These are phyloP conservation scores for Agrypnia vestita DNA, from an alignment of 1,140 invertebrate genomes.

Conservation along the genomic window DNA sequence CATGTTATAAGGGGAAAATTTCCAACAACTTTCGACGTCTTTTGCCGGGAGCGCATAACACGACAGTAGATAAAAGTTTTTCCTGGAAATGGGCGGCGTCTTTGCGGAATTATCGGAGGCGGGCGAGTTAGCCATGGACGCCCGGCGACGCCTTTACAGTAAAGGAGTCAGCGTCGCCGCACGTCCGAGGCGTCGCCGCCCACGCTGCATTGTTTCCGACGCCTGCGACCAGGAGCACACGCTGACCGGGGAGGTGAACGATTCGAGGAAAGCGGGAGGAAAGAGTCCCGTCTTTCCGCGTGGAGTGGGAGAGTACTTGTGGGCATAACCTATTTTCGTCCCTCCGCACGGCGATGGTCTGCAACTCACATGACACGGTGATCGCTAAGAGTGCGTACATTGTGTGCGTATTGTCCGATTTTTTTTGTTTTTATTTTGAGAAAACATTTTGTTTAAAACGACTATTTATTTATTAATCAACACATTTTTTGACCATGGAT, in stretches of 20 bases:
- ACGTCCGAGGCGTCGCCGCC: slow-evolving; percentile 46
- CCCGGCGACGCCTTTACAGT: slow-evolving; percentile 29
- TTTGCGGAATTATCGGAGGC: neutral
- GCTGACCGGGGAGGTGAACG: neutral
- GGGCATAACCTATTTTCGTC: slow-evolving; percentile 48
- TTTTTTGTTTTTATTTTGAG: too few species aligned
- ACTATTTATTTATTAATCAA: too few species aligned
- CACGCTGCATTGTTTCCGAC: slow-evolving; percentile 55
- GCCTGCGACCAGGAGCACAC: slow-evolving; percentile 53
- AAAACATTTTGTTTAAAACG: too few species aligned
- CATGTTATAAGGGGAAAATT: slow-evolving; percentile 14
- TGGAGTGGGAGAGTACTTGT: slow-evolving; percentile 29
- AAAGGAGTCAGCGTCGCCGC: slow-evolving; percentile 23
- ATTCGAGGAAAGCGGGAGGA: slow-evolving; percentile 43
- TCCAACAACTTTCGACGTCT: slow-evolving; percentile 4
- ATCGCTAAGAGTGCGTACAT: neutral
- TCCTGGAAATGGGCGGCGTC: slow-evolving; percentile 20
- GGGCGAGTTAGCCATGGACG: neutral
- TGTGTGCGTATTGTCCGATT: too few species aligned
- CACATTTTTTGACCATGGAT: too few species aligned
- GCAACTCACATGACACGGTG: neutral
- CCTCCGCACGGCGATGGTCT: slow-evolving; percentile 19
- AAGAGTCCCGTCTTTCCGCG: slow-evolving; percentile 6
- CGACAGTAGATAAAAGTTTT: neutral
- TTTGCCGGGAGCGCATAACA: slow-evolving; percentile 6